Base-by-base conservation (phyloP, 2,797 vertebrate species). In the Sebastes oblongus region DNA sequence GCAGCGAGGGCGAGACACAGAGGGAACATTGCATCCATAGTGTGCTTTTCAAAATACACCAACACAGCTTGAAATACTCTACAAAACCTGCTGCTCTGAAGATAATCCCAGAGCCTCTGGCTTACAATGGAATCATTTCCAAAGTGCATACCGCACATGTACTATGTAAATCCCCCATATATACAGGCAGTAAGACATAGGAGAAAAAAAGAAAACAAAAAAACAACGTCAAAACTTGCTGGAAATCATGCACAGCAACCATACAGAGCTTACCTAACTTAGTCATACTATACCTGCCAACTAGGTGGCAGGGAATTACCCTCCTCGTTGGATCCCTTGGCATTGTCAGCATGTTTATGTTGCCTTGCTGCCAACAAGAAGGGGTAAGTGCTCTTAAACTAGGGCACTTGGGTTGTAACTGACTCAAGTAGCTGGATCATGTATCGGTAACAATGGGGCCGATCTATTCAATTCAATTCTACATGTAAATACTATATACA, bases 1-100 rank as follows among this genome's bases (percentile, higher is more conserved):
- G 66, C 68, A 66, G 34, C 65, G 56, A 84, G 56, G 46, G 60
- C 4, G 32, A 80, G 72, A 69, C 46, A 74, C 27, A 77, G 61
- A 71, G 42, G 20, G n/a, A 69, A 24, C 27, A 73, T 4, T 72
- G 42, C 50, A 55, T 60, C 7, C 32, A 64, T 46, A 22, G 24
- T 65, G 52, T 64, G 22, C 56, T 42, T 83, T 67, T 82, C 66
- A 52, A 83, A 84, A 77, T 60, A 75, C 24, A 86, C 24, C 54
- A 77, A n/a, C 20, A 78, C 22, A 64, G 66, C 16, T 24, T 69
- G 25, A 84, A 84, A 72, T 78, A 69, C 13, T 14, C 14, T 6
- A 27, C 14, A 69, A 66, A 73, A 72, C 13, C 52, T 80, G 54
- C 68, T 66, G 66, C 72, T 77, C 76, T 83, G 56, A 78, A 72